These are phyloP conservation scores for Nephrotoma guestfalica DNA, from an alignment of 2,888 invertebrate genomes.

Conservation along the genomic window DNA sequence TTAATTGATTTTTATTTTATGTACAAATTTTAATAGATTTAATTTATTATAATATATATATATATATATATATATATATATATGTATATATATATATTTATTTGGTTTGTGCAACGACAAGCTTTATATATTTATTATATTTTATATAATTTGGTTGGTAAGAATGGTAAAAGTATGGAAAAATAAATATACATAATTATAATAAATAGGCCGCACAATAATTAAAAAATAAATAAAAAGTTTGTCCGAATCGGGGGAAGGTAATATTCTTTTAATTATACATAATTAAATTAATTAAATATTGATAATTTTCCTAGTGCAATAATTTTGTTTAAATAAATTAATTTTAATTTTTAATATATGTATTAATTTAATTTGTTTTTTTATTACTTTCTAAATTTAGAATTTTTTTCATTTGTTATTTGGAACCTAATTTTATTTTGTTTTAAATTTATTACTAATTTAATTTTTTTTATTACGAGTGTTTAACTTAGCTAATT, in stretches of 20 bases:
- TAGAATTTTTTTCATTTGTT: constrained; percentile 1
- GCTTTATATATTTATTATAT: constrained; percentile 7
- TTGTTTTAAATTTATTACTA: background rate
- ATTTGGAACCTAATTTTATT: background rate
- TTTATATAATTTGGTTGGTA: background rate
- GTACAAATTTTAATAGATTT: background rate
- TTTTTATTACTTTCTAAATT: constrained; percentile 1
- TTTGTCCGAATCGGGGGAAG: background rate
- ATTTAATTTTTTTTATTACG: background rate
- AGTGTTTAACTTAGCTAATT: background rate
- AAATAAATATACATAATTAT: background rate
- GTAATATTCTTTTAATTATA: background rate
- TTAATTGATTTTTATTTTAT: background rate
- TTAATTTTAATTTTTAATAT: background rate
- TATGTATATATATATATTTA: background rate
- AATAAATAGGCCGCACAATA: background rate
- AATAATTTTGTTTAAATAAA: background rate
- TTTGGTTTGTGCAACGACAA: constrained; percentile 18
- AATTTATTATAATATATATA: background rate
- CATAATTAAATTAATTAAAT: background rate
- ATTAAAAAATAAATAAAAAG: background rate
- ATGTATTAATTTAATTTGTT: background rate
- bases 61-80: background rate
- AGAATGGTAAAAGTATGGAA: background rate
- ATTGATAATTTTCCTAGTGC: constrained; percentile 4